Conservation (phyloP, 2,113 vertebrate species). For the Hypanus sabinus region DNA sequence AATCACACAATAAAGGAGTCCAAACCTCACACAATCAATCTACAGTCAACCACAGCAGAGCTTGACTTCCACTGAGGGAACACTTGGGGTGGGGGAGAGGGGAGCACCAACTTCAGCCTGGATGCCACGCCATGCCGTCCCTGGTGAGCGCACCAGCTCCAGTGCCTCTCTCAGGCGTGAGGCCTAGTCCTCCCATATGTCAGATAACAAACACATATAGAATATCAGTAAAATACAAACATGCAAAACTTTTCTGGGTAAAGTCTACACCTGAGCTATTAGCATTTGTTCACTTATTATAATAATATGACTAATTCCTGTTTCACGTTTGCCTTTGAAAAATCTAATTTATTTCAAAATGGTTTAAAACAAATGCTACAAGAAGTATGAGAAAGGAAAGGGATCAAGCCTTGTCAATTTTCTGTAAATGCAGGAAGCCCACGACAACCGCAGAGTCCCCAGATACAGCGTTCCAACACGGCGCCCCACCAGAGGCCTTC, state of each 20-base stretch:
- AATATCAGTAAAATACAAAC: too few relatives aligned
- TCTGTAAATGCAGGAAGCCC: slow-evolving; percentile 61
- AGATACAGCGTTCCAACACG: slow-evolving; percentile 50
- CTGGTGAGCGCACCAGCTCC: too few relatives aligned
- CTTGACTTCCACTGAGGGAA: too few relatives aligned
- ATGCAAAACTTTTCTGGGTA: background rate
- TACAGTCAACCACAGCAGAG: too few relatives aligned
- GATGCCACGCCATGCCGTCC: too few relatives aligned
- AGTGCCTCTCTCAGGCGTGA: too few relatives aligned
- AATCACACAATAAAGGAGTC: too few relatives aligned
- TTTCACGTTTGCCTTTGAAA: background rate
- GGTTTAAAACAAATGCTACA: background rate
- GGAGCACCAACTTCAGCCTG: too few relatives aligned
- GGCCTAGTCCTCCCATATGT: too few relatives aligned
- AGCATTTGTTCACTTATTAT: background rate
- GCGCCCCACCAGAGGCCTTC: slow-evolving; percentile 63
- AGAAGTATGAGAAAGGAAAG: background rate
- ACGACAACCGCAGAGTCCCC: slow-evolving; percentile 60
- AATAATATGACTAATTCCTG: background rate
- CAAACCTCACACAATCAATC: too few relatives aligned
- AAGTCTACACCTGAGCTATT: background rate
- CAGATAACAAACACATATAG: too few relatives aligned
- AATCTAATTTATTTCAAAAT: background rate
- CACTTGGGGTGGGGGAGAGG: too few relatives aligned
- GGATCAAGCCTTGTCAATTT: background rate